These are phyloP conservation scores for roundworm (Caenorhabditis elegans) DNA, from an alignment of 1,140 invertebrate genomes.

Conservation along the genomic window DNA sequence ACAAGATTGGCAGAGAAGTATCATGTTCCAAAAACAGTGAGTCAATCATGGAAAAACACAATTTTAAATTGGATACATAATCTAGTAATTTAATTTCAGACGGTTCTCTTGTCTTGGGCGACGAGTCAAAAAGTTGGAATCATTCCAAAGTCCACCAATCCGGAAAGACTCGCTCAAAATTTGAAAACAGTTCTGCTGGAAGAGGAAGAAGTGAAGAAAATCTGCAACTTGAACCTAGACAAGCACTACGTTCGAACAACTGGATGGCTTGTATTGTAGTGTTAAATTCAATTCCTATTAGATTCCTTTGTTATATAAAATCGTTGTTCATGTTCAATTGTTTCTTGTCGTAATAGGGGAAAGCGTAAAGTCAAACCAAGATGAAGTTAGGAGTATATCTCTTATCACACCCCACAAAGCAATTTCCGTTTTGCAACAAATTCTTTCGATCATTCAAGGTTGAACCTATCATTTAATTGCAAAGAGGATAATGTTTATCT, in stretches of 20 bases:
- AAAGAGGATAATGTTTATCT: too few relatives aligned
- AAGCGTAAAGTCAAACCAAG: too few relatives aligned
- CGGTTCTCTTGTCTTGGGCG: constrained; percentile 55
- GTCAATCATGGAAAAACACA: background rate
- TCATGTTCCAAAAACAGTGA: constrained; percentile 38
- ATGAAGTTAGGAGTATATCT: too few relatives aligned
- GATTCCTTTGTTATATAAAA: too few relatives aligned
- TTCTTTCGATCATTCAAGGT: too few relatives aligned
- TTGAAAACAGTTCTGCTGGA: constrained; percentile 34
- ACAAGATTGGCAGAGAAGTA: constrained; percentile 49
- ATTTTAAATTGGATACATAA: background rate
- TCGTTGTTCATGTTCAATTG: too few relatives aligned
- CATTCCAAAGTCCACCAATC: constrained; percentile 60
- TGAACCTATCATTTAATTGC: too few relatives aligned
- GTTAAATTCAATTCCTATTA: too few relatives aligned
- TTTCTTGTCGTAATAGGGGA: too few relatives aligned
- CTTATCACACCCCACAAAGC: too few relatives aligned
- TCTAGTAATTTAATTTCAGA: constrained; percentile 32
- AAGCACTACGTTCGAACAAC: background rate
- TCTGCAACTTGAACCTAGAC: background rate
- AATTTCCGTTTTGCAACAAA: too few relatives aligned
- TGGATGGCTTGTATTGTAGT: background rate
- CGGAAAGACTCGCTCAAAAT: constrained; percentile 50
- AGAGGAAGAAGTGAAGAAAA: background rate
- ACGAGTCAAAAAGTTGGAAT: constrained; percentile 51